Conservation (phyloP, 2,888 invertebrate genomes). For the Idaea aversata region DNA sequence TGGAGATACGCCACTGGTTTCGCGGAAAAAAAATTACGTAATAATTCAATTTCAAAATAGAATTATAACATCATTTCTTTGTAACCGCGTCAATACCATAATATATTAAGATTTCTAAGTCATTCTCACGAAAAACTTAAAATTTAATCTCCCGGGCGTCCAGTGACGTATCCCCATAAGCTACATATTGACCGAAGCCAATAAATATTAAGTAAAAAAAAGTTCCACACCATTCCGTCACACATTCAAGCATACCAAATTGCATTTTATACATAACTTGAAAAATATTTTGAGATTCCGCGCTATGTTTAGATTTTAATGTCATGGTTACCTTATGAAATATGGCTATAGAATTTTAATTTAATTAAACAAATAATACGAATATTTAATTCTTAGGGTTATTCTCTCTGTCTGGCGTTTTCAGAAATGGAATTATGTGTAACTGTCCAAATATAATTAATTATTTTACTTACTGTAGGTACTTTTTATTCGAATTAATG, state of each 20-base stretch:
- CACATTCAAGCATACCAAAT: not conserved
- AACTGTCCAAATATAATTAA: not conserved
- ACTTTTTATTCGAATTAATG: too few relatives aligned
- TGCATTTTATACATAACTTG: not conserved
- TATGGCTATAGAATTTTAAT: not conserved
- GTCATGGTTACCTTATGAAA: not conserved
- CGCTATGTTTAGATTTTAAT: not conserved
- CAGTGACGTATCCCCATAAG: not conserved
- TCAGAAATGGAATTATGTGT: not conserved
- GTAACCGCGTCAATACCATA: too few relatives aligned
- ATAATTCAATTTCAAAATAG: too few relatives aligned
- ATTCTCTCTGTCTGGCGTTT: not conserved
- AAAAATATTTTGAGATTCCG: not conserved
- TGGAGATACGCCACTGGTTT: not conserved
- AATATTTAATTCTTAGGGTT: not conserved
- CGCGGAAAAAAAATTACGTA: not conserved
- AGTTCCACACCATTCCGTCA: not conserved
- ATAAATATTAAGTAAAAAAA: not conserved
- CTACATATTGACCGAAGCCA: not conserved
- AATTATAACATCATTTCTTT: too few relatives aligned
- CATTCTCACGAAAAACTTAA: not conserved
- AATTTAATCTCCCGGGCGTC: not conserved
- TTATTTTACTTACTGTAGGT: not conserved
- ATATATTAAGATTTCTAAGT: not conserved
- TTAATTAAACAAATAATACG: not conserved